Evolutionary conservation across 2,888 invertebrate genomes (phyloP).

Genomic region (Notodonta ziczac): DNA sequence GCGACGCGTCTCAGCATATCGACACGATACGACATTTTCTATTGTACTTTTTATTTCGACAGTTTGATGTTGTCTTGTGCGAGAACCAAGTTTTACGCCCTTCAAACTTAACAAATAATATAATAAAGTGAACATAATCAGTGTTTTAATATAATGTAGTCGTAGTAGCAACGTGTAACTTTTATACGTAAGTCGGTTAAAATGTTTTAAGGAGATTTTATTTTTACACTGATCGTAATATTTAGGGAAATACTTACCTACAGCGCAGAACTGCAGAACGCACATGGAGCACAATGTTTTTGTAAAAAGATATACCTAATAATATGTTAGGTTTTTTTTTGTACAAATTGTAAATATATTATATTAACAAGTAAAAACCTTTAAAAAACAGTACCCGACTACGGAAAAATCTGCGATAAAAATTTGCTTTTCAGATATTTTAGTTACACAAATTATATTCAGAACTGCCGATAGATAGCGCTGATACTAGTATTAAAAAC

Average conservation of each 20-base stretch:
- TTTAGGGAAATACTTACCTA: constrained; percentile 43
- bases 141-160: constrained; percentile 48
- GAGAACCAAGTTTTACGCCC: constrained; percentile 45
- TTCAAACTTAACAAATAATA: constrained; percentile 35
- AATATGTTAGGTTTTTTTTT: background rate
- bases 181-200: constrained; percentile 73
- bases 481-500: too few relatives aligned
- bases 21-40: constrained; percentile 60
- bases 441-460: too few relatives aligned
- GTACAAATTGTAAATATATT: too few relatives aligned
- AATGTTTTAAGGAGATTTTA: constrained; percentile 65
- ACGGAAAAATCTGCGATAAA: too few relatives aligned
- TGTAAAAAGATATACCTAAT: background rate
- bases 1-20: constrained; percentile 66
- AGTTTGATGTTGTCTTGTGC: constrained; percentile 75
- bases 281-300: constrained; percentile 64
- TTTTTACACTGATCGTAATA: constrained; percentile 72
- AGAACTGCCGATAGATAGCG: too few relatives aligned
- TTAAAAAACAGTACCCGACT: too few relatives aligned
- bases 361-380: too few relatives aligned
- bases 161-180: constrained; percentile 53
- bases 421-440: too few relatives aligned
- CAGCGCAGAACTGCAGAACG: constrained; percentile 36
- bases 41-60: constrained; percentile 61
- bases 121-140: constrained; percentile 42